Evolutionary conservation across 2,888 invertebrate species (phyloP).

Genomic region (Lepidochitona cinerea): DNA sequence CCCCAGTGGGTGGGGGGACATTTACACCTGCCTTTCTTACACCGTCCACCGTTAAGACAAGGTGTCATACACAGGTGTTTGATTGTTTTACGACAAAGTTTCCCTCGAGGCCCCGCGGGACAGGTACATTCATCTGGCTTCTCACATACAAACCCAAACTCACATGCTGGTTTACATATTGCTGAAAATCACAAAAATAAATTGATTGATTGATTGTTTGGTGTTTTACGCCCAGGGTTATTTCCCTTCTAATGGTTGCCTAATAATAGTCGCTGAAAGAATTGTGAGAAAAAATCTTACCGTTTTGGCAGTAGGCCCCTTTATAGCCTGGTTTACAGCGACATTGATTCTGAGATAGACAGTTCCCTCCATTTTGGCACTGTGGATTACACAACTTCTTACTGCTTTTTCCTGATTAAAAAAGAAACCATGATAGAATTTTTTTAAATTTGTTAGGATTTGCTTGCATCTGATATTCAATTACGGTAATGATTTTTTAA

Average conservation of each 20-base stretch:
- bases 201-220: no score
- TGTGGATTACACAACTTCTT: conserved; percentile 41
- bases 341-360: conserved; percentile 58
- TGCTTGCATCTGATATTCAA: no score
- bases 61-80: conserved; percentile 40
- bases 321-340: conserved; percentile 62
- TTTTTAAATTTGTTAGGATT: no score
- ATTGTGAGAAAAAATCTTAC: conserved; percentile 56
- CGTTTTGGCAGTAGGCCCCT: conserved; percentile 66
- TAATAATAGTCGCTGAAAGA: no score
- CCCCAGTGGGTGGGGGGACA: conserved; percentile 59
- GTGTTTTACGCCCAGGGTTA: no score
- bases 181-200: conserved; percentile 42
- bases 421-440: not conserved
- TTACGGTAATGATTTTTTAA: no score
- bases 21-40: conserved; percentile 59
- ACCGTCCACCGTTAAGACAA: conserved; percentile 63
- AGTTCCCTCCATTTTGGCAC: conserved; percentile 63
- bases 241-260: no score
- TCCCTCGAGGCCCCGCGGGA: conserved; percentile 54
- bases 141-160: conserved; percentile 56
- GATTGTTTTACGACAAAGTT: conserved; percentile 36
- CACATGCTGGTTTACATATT: conserved; percentile 62
- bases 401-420: not conserved
- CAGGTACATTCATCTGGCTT: conserved; percentile 64